phyloP scores from a whole-genome alignment of 2,888 invertebrate genomes.

The Suillia variegata region DNA sequence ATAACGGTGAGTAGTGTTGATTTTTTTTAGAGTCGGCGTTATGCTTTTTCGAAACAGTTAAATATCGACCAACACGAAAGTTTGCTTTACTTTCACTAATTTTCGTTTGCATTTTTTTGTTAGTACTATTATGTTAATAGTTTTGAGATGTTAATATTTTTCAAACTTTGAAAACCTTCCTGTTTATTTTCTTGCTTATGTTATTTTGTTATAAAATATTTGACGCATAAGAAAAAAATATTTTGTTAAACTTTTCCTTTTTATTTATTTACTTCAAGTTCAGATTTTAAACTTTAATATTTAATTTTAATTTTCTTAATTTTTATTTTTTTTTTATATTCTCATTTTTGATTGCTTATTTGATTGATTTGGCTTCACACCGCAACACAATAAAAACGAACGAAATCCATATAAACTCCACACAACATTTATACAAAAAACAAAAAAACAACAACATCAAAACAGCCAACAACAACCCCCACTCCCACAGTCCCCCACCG shows the following conservation, averaged over 20 bases:
- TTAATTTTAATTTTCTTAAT: constrained; percentile 6
- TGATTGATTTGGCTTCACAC: constrained; percentile 3
- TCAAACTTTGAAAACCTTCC: too few species aligned
- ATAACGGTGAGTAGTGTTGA: constrained; percentile 64
- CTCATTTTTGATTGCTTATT: neutral
- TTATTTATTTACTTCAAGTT: too few species aligned
- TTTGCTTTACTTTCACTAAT: constrained; percentile 22
- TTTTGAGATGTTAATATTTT: too few species aligned
- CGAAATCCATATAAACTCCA: neutral
- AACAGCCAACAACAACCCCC: constrained; percentile 13
- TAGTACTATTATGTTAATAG: neutral
- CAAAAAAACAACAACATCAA: constrained; percentile 15
- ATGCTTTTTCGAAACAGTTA: neutral
- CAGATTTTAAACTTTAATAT: neutral
- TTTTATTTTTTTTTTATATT: constrained; percentile 7
- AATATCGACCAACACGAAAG: neutral
- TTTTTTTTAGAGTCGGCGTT: too few species aligned
- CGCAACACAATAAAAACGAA: constrained; percentile 6
- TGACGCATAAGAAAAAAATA: too few species aligned
- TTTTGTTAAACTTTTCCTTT: too few species aligned
- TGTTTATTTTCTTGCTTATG: too few species aligned
- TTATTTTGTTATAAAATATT: too few species aligned
- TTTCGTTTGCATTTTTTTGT: constrained; percentile 11
- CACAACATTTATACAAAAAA: neutral
- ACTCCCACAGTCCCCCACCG: neutral